Evolutionary conservation across 2,797 vertebrate genomes (phyloP).

Genomic region (Siniperca scherzeri): DNA sequence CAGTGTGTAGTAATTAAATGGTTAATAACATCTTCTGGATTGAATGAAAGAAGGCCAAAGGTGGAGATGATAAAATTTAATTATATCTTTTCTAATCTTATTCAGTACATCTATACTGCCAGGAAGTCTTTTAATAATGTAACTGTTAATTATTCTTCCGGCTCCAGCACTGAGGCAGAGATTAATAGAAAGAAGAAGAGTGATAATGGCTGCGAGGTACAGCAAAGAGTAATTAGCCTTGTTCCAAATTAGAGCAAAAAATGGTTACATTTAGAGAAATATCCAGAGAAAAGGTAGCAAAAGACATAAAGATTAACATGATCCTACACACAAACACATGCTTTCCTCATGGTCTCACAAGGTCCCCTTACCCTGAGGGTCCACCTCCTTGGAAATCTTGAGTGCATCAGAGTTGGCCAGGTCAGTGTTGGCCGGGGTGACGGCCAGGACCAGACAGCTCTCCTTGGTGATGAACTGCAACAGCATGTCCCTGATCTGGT

Average conservation of each 20-base stretch:
- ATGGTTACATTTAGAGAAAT: conserved; percentile 7
- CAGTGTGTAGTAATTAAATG: not conserved
- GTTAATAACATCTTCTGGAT: conserved; percentile 14
- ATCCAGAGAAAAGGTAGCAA: not conserved
- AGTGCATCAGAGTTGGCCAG: conserved; percentile 96
- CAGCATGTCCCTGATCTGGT: conserved; percentile 97
- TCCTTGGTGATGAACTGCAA: conserved; percentile 95
- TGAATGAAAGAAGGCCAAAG: conserved; percentile 31
- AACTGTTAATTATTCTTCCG: conserved; percentile 42
- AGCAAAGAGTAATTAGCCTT: conserved; percentile 35
- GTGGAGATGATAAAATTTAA: conserved; percentile 33
- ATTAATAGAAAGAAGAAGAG: conserved; percentile 31
- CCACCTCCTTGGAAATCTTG: conserved; percentile 96
- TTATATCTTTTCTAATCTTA: conserved; percentile 32
- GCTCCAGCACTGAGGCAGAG: conserved; percentile 16
- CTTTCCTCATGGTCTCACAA: not conserved
- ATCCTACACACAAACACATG: not conserved
- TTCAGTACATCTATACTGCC: conserved; percentile 23
- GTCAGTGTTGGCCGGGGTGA: conserved; percentile 95
- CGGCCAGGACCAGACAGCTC: conserved; percentile 94
- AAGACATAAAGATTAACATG: not conserved
- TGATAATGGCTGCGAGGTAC: conserved; percentile 15
- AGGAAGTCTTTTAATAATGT: conserved; percentile 59
- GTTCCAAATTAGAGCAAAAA: conserved; percentile 27
- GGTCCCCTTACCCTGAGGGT: conserved; percentile 89